Percentiles rank a stretch among this genome's conserved stretches.
phyloP scores from a whole-genome alignment of 2,888 invertebrate species.

The Noctua janthina region DNA sequence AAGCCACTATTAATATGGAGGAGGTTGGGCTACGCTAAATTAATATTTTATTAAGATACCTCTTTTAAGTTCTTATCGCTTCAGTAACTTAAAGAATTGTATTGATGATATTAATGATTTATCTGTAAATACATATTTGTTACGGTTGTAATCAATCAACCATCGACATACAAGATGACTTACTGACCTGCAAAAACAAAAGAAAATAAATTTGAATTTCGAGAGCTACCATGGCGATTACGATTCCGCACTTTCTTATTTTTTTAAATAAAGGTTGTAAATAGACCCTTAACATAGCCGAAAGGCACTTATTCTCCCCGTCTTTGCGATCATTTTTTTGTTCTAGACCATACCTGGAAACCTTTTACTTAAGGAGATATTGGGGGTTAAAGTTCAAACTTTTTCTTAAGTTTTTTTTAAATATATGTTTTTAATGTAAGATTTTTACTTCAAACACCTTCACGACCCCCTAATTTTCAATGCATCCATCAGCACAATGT shows the following conservation, averaged over 20 bases:
- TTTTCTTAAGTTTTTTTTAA: too few species aligned
- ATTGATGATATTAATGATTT: background rate
- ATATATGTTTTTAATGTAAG: too few species aligned
- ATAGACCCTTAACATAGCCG: too few species aligned
- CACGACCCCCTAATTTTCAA: too few species aligned
- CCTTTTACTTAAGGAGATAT: too few species aligned
- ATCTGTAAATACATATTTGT: background rate
- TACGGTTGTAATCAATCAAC: background rate
- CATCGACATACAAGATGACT: background rate
- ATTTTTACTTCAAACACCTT: too few species aligned
- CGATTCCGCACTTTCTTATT: background rate
- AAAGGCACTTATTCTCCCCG: too few species aligned
- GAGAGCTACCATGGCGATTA: background rate
- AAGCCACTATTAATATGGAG: background rate
- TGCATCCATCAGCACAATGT: too few species aligned
- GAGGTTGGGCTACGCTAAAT: background rate
- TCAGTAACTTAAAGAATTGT: background rate
- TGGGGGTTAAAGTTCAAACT: too few species aligned
- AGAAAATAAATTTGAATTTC: background rate
- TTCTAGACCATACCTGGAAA: too few species aligned
- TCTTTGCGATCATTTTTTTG: too few species aligned
- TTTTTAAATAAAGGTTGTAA: too few species aligned
- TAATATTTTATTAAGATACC: background rate
- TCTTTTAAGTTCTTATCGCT: background rate
- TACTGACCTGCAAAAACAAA: background rate